Evolutionary conservation across 2,797 vertebrate species (phyloP), one percentile per base, ranked within the genome.

Genomic region (Acipenser ruthenus): DNA sequence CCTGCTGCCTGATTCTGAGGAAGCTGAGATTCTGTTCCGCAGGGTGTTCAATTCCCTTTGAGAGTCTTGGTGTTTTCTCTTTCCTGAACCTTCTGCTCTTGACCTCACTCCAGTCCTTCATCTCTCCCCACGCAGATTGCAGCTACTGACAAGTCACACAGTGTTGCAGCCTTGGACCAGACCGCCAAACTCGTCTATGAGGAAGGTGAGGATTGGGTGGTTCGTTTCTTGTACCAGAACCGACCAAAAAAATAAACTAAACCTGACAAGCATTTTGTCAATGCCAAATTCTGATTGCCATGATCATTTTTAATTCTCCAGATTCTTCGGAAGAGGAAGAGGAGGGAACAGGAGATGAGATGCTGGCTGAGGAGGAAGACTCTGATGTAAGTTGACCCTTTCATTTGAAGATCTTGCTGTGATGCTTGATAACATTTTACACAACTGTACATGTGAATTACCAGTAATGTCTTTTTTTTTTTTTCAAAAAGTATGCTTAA

Each of bases 171-270:
- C 0, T 75, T 93, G 63, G 90, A 88, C 79, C 91, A 89, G 79
- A 90, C 90, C 67, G 94, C 97, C 52, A 96, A 95, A 69, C 78
- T 99, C 74, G 93, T 99, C n/a, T 99, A 97, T 79, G 96, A 98
- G 74, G 96, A 99, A 75, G 95, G 97, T 97, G 23, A 37, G 23
- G 23, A 37, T 37, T 37, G 23, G 23, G 2, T 37, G 2, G 23
- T 37, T 37, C 2, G 23, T 37, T 37, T 37, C 23, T 37, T 1
- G 23, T 2, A 37, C 4, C 4, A 37, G 23, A 37, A 37, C 23
- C 23, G 23, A 37, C 2, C 23, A 37, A 4, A 37, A 37, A 37
- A 37, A 37, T 37, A 18, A 18, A 18, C 15, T 18, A 18, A 18
- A 18, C 15, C 15, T 18, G 15, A 18, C 15, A 18, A 62, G 77